Evolutionary conservation across 2,797 vertebrate species (phyloP).

Genomic region (Onychomys arenicola): DNA sequence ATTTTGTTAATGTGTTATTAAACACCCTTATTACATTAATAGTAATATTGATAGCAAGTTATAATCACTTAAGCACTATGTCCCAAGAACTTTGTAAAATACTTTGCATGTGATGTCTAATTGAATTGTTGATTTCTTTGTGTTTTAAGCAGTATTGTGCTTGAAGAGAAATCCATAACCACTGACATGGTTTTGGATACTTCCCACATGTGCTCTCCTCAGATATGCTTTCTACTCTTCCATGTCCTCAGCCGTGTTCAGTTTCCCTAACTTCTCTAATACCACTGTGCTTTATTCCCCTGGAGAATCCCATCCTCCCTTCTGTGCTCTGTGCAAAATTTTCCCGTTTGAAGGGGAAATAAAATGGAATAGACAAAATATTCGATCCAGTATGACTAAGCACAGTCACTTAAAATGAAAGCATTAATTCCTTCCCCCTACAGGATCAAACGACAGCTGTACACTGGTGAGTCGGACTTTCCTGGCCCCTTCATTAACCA

Average conservation of each 20-base stretch:
- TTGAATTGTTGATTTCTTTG: background rate
- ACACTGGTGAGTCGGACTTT: conserved; percentile 62
- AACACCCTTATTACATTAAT: background rate
- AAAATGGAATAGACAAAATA: conserved; percentile 41
- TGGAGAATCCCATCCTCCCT: background rate
- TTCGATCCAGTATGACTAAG: background rate
- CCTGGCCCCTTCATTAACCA: conserved; percentile 77
- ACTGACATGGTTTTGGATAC: background rate
- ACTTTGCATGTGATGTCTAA: background rate
- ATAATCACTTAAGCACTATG: background rate
- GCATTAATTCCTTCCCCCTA: conserved; percentile 54
- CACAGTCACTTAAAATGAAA: conserved; percentile 60
- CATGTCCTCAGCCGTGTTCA: background rate
- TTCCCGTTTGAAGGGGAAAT: background rate
- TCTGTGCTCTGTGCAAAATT: conserved; percentile 4
- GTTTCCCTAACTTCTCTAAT: background rate
- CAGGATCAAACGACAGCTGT: conserved; percentile 69
- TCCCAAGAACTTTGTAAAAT: background rate
- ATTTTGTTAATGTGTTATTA: background rate
- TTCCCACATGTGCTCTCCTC: background rate
- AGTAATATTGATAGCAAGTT: background rate
- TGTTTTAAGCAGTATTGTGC: background rate
- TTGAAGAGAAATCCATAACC: background rate
- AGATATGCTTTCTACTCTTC: background rate
- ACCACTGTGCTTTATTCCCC: background rate